Evolutionary conservation across 2,797 vertebrate species (phyloP), one percentile per base, ranked within the genome.

Genomic region (Hydrocynus forskahlii): DNA sequence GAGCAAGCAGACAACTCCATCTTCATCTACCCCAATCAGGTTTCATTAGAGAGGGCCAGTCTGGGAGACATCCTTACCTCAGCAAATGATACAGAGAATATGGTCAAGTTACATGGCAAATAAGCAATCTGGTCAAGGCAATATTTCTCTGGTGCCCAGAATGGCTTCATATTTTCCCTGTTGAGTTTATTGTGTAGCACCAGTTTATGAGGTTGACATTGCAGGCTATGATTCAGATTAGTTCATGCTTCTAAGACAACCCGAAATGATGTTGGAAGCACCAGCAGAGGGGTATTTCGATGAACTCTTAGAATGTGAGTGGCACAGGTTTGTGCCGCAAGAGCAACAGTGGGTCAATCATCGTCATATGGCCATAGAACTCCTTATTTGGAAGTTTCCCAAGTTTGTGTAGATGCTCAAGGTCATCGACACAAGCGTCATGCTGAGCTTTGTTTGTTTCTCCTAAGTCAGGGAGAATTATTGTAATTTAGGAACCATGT

Each of bases 261-360:
- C n/a, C n/a, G n/a, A n/a, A n/a, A n/a, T n/a, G n/a, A 50, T 60
- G 45, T n/a, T 17, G 38, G 52, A 43, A 59, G 43, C 64, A 79
- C 87, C 82, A 84, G 82, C 68, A 84, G 80, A 82, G 75, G 85
- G n/a, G n/a, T n/a, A n/a, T n/a, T n/a, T n/a, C n/a, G n/a, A n/a
- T n/a, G n/a, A n/a, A n/a, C n/a, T n/a, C n/a, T n/a, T n/a, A n/a
- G n/a, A n/a, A n/a, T n/a, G n/a, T n/a, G 83, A 78, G 74, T 78
- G 59, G 67, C 59, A 64, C 64, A 45, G n/a, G 79, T 40, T 69
- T 78, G n/a, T 69, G 74, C 17, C 19, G 75, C 54, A n/a, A n/a
- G n/a, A n/a, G n/a, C n/a, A n/a, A n/a, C n/a, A n/a, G n/a, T n/a
- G n/a, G n/a, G n/a, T n/a, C n/a, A n/a, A n/a, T n/a, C n/a, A n/a